Base-by-base conservation (phyloP, 2,888 invertebrate genomes). In the Eremobia ochroleuca region DNA sequence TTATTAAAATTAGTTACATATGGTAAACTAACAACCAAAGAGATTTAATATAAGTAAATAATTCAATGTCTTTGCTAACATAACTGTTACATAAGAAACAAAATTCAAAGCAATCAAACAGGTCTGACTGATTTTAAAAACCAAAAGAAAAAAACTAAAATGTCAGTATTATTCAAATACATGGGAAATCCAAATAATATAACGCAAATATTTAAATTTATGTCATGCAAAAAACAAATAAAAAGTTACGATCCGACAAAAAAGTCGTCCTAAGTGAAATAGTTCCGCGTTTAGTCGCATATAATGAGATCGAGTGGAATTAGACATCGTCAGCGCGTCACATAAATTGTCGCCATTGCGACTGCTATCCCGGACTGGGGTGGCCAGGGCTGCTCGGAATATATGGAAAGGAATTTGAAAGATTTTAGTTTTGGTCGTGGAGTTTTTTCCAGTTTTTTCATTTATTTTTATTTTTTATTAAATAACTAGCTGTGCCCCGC, bases 311-410 rank as follows among this genome's bases (percentile, higher is more conserved):
- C 90, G 89, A 90, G 88, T 91, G 85, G 95, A 95, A 96, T 96
- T 95, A 96, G 95, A 91, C 92, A 92, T 89, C 92, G 94, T 94
- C 95, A 93, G 94, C 91, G 91, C 88, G 92, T 93, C 92, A 95
- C 96, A 95, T 96, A 96, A 96, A 96, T 96, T 96, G 95, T 95
- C 95, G 92, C 94, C 92, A 90, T 92, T 93, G 91, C 91, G 86
- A 86, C 88, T 89, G 85, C 88, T 85, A 83, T 75, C 79, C 83
- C 68, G 80, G 72, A 81, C 83, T 68, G 52, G 85, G 82, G 66
- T 52, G 77, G 62, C n/a, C 64, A 87, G 83, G 85, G 81, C 25
- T 82, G 88, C 59, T 37, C 61, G 18, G 3, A 11, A 52, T n/a
- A 46, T 46, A 52, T 68, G 21, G 1, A 62, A 4, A 2, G 2